These are phyloP conservation scores for Neosalanx taihuensis DNA, from an alignment of 2,797 vertebrate species.

Conservation along the genomic window DNA sequence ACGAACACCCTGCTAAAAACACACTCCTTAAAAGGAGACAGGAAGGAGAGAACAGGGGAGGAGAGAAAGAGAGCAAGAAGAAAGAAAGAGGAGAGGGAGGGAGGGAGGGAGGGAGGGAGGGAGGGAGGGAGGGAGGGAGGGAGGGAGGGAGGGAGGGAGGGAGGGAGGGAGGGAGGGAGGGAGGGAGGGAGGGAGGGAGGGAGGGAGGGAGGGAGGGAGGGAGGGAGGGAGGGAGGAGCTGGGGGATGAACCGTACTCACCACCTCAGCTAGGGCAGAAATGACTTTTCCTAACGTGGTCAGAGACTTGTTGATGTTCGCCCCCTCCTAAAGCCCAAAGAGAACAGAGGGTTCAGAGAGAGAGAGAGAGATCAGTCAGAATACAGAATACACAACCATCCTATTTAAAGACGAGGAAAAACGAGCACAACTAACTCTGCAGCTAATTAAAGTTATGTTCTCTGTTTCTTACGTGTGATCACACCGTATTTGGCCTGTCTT, in stretches of 20 bases:
- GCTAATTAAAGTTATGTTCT: too few species aligned
- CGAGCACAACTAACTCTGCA: too few species aligned
- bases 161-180: neutral
- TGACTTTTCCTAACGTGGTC: conserved; percentile 97
- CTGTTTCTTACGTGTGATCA: too few species aligned
- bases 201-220: conserved; percentile 17
- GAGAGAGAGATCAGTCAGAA: neutral
- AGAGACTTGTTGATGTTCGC: conserved; percentile 99
- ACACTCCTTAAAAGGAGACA: conserved; percentile 28
- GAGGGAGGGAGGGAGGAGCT: neutral
- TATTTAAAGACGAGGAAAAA: too few species aligned
- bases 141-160: conserved; percentile 4
- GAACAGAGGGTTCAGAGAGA: conserved; percentile 25
- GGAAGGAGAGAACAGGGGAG: neutral
- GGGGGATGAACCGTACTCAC: conserved; percentile 73
- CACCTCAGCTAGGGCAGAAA: conserved; percentile 97
- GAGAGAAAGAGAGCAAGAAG: too few species aligned
- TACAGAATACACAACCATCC: neutral
- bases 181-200: conserved; percentile 3
- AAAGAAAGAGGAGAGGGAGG: too few species aligned
- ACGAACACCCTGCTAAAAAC: conserved; percentile 51
- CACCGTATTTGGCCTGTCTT: neutral
- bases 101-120: conserved; percentile 15
- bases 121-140: too few species aligned
- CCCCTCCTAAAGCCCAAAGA: conserved; percentile 83